A percentile compares a stretch with the other conserved stretches of the same genome.
These are phyloP conservation scores for Clanis bilineata DNA, from an alignment of 2,888 invertebrate species.

Conservation along the genomic window DNA sequence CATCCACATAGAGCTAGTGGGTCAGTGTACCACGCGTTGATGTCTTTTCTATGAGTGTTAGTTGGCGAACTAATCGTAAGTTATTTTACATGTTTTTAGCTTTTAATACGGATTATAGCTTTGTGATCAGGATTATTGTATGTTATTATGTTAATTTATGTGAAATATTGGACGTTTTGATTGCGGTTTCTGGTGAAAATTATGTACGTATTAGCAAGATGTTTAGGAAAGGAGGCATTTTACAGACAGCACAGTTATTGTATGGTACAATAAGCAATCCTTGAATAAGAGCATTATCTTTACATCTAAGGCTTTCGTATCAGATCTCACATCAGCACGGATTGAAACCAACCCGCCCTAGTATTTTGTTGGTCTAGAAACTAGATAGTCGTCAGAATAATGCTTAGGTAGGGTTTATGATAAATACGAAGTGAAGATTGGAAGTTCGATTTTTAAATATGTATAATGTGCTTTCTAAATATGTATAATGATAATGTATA, in stretches of 20 bases:
- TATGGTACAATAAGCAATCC: conserved; percentile 1
- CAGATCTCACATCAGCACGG: neutral
- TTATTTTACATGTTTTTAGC: conserved; percentile 15
- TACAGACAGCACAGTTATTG: neutral
- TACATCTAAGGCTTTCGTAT: neutral
- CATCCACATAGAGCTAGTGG: conserved; percentile 39
- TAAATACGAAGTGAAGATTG: neutral
- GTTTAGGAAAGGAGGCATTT: neutral
- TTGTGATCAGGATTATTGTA: neutral
- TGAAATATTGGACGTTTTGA: neutral
- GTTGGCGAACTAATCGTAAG: conserved; percentile 18
- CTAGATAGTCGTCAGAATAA: neutral
- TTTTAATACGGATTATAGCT: neutral
- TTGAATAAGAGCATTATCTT: neutral
- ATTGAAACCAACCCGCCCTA: neutral
- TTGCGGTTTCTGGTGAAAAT: neutral
- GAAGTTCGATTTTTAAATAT: neutral
- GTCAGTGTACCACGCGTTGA: conserved; percentile 56
- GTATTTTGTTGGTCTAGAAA: neutral
- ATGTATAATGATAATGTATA: too few relatives aligned
- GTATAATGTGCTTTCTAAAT: too few relatives aligned
- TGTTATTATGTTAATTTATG: neutral
- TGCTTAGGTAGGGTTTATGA: neutral
- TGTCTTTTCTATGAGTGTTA: conserved; percentile 51
- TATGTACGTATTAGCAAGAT: neutral